Evolutionary conservation across 2,113 vertebrate genomes (phyloP).

Genomic region (Alligator mississippiensis): DNA sequence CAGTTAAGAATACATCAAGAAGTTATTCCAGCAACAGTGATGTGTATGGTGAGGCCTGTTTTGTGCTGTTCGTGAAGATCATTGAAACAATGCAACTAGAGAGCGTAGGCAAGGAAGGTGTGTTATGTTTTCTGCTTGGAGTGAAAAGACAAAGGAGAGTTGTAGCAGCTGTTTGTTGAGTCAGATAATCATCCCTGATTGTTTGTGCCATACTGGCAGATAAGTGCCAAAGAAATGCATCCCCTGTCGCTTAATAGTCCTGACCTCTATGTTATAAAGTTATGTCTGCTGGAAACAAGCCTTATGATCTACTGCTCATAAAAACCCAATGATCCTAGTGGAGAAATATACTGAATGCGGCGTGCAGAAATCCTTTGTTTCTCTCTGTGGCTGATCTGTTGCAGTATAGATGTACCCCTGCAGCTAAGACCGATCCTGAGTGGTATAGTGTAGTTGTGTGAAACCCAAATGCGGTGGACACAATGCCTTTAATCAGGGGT

Average conservation of each 20-base stretch:
- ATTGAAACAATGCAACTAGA: conserved; percentile 14
- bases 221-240: conserved; percentile 68
- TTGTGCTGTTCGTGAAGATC: conserved; percentile 32
- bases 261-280: conserved; percentile 66
- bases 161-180: conserved; percentile 68
- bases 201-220: conserved; percentile 55
- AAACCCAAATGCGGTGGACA: not conserved
- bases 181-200: conserved; percentile 64
- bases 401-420: not conserved
- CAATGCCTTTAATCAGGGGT: not conserved
- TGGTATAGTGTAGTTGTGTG: conserved; percentile 4
- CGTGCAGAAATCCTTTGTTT: conserved; percentile 19
- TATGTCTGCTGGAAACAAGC: conserved; percentile 63
- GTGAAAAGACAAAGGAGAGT: conserved; percentile 50
- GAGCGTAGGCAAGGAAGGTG: not conserved
- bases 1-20: conserved; percentile 43
- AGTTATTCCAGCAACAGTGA: conserved; percentile 14
- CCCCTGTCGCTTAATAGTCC: conserved; percentile 65
- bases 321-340: conserved; percentile 31
- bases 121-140: conserved; percentile 51
- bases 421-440: not conserved
- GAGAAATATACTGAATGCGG: conserved; percentile 54
- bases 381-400: not conserved
- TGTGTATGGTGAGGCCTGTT: not conserved
- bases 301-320: conserved; percentile 55